Base-by-base conservation (phyloP, 2,888 invertebrate genomes). In the Phasia obesa region DNA sequence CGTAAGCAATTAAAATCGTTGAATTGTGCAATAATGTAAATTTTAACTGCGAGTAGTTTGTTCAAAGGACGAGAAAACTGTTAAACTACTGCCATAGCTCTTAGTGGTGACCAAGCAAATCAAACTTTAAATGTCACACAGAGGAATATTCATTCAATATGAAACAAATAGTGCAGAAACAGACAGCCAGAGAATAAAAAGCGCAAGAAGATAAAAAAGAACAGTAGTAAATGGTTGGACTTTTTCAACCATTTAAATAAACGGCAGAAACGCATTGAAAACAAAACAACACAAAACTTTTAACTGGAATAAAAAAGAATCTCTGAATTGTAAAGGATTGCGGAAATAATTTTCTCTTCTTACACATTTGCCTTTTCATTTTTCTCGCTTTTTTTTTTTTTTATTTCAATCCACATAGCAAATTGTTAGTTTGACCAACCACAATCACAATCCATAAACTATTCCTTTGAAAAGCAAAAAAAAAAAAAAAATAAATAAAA, bases 1-100 rank as follows among this genome's bases (percentile, higher is more conserved):
- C 81, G 86, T 84, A 86, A 85, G 84, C 86, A 86, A 86, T 86
- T 86, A 84, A 86, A 85, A 82, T 84, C 82, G 80, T 76, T 85
- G 85, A 84, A 84, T 84, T 84, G 84, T 84, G 85, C 85, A 85
- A 84, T 85, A 82, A 84, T 84, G 78, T 79, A 75, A 38, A 65
- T 47, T 62, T 62, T 71, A n/a, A 27, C 51, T 69, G 31, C 55
- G 42, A 67, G 69, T 64, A 55, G 57, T 67, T 74, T 60, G 74
- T 65, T 77, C 55, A 64, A 78, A 78, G 78, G 78, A 78, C 38
- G 78, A 57, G 57, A 78, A 74, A 47, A 75, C 60, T 47, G 80
- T 81, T 75, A 55, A 74, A 65, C 62, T 71, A 17, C 60, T 69
- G 55, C 69, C 25, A 17, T 38, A 51, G 62, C 69, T 51, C 23